Base-by-base conservation (phyloP, 2,113 vertebrate genomes). In the Calyptommatus sinebrachiatus region DNA sequence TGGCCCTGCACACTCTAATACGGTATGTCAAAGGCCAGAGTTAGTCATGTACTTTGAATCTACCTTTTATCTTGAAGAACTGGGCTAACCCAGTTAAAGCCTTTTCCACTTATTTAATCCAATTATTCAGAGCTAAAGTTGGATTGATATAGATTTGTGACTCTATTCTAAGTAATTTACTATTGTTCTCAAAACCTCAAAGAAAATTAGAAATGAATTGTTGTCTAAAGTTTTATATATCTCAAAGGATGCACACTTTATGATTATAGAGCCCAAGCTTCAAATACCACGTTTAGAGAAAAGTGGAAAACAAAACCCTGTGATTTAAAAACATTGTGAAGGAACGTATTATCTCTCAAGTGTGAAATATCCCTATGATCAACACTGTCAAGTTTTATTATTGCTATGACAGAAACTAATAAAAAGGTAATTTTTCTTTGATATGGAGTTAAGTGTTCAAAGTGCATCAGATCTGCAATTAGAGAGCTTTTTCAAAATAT, bases 341-440 rank as follows among this genome's bases (percentile, higher is more conserved):
- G 86, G 86, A 94, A 87, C 86, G 89, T 61, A 88, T 92, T 93
- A 91, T 82, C 80, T 93, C 81, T 92, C 75, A 85, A 79, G 76
- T 29, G 45, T 1, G 53, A 88, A 94, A 92, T 91, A 88, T 86
- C 87, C 82, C 83, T 84, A 91, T 91, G 92, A 94, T 93, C 91
- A 90, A 82, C 85, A 92, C 87, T 94, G 94, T 93, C 94, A 95
- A 88, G 84, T 93, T 91, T 92, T 94, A 94, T 95, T 95, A 93
- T 94, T 95, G 92, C 94, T 94, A 86, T 94, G 93, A 92, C 94
- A 94, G 91, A 93, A 94, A 92, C 89, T 94, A 92, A 94, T 94
- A 91, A 94, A 94, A 94, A 93, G 93, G 85, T 92, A 92, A n/a
- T 78, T 92, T 92, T 94, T 89, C 92, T 91, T 92, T 83, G 82